Base-by-base conservation (phyloP, 2,888 invertebrate species). In the Macrophya alboannulata region DNA sequence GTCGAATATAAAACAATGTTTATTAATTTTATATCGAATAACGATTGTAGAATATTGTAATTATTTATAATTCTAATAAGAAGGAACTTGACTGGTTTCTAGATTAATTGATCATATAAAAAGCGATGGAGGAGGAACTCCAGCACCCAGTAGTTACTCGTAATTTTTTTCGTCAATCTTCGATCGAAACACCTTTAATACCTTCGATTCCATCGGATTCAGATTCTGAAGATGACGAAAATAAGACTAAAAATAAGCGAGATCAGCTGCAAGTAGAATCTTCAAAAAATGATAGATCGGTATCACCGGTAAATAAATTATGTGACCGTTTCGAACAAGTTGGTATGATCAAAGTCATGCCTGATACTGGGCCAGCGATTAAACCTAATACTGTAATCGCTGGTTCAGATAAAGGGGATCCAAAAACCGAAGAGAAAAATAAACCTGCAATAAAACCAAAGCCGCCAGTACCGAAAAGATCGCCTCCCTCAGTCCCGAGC, bases 161-260 rank as follows among this genome's bases (percentile, higher is more conserved):
- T 82, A 87, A 90, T 85, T 89, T 92, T 84, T 92, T 88, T 85
- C 87, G 92, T 83, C 92, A 92, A 88, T 91, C 91, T 21, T 92
- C 91, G 4, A 77, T 90, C 17, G 93, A 93, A 90, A 91, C 89
- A 25, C 88, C 90, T 72, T 84, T 92, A 31, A 88, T 90, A 10
- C 90, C 92, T 8, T 86, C 85, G 3, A 65, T 85, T 45, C 87
- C 87, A n/a, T 85, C 84, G 45, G 86, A 87, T 62, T 85, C 84
- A n/a, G 86, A 87, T 37, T 84, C 81, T 15, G 86, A 85, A 17
- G 87, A 88, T 84, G 87, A 88, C 0, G 77, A 85, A 31, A 82
- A 86, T 12, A 68, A 86, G 9, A 77, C 51, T 43, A 17, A 6
- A 40, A 9, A 72, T 72, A 43, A 72, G 10, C 25, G 12, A 62